A percentile compares a stretch with the other conserved stretches of the same genome.
Conservation (phyloP, 2,797 vertebrate genomes). For the Stomatorhinus walkeri region DNA sequence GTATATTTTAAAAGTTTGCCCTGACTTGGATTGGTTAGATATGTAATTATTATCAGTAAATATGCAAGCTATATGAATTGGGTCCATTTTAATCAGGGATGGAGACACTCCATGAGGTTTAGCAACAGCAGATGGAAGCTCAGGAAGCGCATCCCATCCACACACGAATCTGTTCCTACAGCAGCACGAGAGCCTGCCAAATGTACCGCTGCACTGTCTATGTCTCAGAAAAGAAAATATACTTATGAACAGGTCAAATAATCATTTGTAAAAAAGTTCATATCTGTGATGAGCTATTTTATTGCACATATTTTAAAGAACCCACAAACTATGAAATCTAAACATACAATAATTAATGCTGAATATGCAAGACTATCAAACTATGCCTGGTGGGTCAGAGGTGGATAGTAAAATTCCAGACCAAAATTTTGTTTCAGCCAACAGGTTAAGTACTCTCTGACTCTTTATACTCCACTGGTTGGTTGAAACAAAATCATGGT, state of each 20-base stretch:
- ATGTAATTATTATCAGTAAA: not conserved
- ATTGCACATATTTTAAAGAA: not conserved
- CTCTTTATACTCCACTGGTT: not conserved
- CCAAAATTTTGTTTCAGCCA: not conserved
- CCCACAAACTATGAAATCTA: not conserved
- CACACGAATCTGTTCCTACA: not conserved
- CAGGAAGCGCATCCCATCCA: not conserved
- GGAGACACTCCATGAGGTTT: constrained; percentile 22
- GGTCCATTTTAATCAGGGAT: not conserved
- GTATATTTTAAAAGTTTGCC: not conserved
- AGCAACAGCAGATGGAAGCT: constrained; percentile 36
- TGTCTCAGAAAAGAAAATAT: not conserved
- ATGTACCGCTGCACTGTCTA: not conserved
- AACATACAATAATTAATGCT: not conserved
- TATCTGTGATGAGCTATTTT: not conserved
- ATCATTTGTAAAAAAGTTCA: not conserved
- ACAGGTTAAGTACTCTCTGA: not conserved
- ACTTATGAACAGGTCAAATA: not conserved
- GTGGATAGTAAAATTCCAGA: not conserved
- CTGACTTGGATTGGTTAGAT: not conserved
- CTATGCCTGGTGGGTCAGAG: not conserved
- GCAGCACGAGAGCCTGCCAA: not conserved
- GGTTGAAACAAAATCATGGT: not conserved
- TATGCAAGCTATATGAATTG: not conserved
- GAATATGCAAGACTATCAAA: not conserved